Conservation (phyloP, 2,113 vertebrate genomes). For the Brienomyrus brachyistius region DNA sequence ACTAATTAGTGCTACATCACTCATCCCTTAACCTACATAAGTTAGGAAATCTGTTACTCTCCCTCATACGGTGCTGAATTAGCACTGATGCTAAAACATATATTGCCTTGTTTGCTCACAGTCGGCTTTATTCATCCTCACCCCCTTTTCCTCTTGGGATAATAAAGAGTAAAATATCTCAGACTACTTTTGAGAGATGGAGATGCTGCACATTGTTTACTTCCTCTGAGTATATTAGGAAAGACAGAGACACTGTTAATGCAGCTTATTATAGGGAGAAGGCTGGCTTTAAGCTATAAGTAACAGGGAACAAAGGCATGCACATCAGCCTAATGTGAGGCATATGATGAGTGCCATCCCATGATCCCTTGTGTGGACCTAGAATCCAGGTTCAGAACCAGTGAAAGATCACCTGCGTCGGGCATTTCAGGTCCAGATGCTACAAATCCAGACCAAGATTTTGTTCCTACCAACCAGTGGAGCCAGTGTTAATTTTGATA, state of each 20-base stretch:
- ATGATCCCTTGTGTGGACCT: not conserved
- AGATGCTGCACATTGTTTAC: not conserved
- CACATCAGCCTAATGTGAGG: not conserved
- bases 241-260: not conserved
- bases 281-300: not conserved
- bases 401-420: not conserved
- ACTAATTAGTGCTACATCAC: not conserved
- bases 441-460: not conserved
- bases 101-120: slow-evolving; percentile 32
- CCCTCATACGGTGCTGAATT: not conserved
- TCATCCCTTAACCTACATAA: not conserved
- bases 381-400: not conserved
- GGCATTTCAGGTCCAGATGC: not conserved
- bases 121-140: slow-evolving; percentile 71
- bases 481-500: not conserved
- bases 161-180: not conserved
- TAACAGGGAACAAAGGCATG: not conserved
- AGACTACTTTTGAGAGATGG: not conserved
- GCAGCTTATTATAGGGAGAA: not conserved
- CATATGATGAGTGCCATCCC: not conserved
- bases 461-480: not conserved
- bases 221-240: not conserved
- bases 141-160: slow-evolving; percentile 46
- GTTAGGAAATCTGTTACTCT: too few species aligned
- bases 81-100: not conserved